Evolutionary conservation across 1,140 invertebrate genomes (phyloP).

Genomic region (Metaphire vulgaris): DNA sequence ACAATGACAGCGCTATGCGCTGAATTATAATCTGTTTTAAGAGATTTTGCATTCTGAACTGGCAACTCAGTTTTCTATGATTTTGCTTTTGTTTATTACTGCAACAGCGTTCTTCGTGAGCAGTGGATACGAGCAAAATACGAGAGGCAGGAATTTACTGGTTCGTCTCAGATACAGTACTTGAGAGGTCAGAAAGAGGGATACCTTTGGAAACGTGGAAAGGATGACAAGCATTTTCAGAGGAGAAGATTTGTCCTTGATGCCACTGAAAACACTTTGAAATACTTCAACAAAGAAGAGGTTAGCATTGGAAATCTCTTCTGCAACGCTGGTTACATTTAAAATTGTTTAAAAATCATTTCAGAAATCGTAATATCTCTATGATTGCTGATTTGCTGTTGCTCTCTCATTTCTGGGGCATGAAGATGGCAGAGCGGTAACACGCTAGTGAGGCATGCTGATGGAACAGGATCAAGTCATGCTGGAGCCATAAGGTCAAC

Average conservation of each 20-base stretch:
- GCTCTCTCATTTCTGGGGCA: background rate
- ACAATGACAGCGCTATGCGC: no score
- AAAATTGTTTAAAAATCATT: background rate
- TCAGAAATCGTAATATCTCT: background rate
- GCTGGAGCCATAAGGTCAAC: no score
- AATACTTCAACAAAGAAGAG: slow-evolving; percentile 75
- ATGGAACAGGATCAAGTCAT: no score
- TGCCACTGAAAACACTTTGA: slow-evolving; percentile 70
- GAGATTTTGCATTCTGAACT: no score
- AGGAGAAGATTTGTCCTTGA: slow-evolving; percentile 73
- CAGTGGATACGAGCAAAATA: slow-evolving; percentile 90
- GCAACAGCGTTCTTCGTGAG: slow-evolving; percentile 74
- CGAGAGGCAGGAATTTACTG: slow-evolving; percentile 76
- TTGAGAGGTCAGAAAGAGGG: slow-evolving; percentile 72
- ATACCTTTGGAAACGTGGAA: slow-evolving; percentile 78
- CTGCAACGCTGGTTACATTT: background rate
- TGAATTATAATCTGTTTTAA: no score
- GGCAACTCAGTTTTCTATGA: no score
- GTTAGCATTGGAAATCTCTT: slow-evolving; percentile 36
- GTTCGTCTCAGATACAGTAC: slow-evolving; percentile 67
- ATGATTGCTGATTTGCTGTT: background rate
- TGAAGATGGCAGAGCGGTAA: background rate
- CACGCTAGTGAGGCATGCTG: no score
- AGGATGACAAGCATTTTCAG: slow-evolving; percentile 75
- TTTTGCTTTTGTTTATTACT: no score